Conservation (phyloP, 2,797 vertebrate genomes). For the Lagocephalus sceleratus region DNA sequence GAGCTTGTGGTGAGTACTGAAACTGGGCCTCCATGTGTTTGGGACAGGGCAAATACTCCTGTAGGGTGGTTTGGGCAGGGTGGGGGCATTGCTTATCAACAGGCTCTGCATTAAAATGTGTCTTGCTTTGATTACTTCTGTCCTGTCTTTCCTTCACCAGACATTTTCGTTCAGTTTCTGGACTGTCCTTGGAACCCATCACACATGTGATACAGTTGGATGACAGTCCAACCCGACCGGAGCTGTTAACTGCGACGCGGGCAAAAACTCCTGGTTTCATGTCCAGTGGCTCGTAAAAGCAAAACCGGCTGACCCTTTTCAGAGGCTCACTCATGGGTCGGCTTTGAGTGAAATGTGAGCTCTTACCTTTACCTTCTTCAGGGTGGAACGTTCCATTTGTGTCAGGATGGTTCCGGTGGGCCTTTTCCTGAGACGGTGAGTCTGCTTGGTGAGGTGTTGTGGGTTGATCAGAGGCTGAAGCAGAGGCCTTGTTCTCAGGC, state of each 20-base stretch:
- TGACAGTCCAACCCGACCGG: constrained; percentile 84
- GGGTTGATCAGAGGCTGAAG: constrained; percentile 50
- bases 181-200: constrained; percentile 82
- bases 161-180: constrained; percentile 77
- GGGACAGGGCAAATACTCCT: constrained; percentile 16
- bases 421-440: constrained; percentile 49
- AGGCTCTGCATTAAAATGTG: constrained; percentile 32
- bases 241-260: constrained; percentile 81
- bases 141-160: constrained; percentile 35
- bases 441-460: constrained; percentile 46
- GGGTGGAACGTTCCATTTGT: constrained; percentile 75
- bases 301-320: constrained; percentile 74
- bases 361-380: constrained; percentile 91
- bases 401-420: constrained; percentile 66
- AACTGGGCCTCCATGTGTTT: constrained; percentile 39
- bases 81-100: constrained; percentile 16
- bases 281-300: constrained; percentile 67
- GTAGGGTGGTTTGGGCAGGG: constrained; percentile 15
- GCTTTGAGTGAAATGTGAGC: constrained; percentile 44
- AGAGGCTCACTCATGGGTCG: constrained; percentile 81
- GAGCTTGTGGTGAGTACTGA: constrained; percentile 35
- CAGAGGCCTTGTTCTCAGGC: constrained; percentile 68
- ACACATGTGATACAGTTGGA: constrained; percentile 92
- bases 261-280: constrained; percentile 78
- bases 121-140: constrained; percentile 26